These are phyloP conservation scores for Halcyon badia DNA, from an alignment of 2,797 vertebrate species.

Conservation along the genomic window DNA sequence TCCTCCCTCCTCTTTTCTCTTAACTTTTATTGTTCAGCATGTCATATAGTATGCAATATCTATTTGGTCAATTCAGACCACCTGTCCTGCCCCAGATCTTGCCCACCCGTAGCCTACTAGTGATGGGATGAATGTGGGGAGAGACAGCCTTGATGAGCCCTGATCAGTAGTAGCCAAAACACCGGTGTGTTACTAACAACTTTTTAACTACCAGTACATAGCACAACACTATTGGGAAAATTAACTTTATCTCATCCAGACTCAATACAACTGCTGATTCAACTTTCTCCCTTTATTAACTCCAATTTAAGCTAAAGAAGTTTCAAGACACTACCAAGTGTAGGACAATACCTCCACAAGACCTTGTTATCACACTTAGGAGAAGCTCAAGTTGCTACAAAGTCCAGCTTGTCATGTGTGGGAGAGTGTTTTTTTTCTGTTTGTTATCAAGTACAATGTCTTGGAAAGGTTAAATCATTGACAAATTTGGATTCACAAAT, in stretches of 20 bases:
- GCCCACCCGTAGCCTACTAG: not conserved
- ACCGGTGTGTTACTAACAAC: not conserved
- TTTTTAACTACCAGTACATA: not conserved
- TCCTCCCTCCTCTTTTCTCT: not conserved
- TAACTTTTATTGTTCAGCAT: not conserved
- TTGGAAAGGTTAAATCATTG: not conserved
- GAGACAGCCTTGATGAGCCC: not conserved
- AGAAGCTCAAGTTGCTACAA: not conserved
- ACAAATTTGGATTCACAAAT: not conserved
- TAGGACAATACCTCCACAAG: not conserved
- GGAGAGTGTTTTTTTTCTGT: not conserved
- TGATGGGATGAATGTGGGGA: not conserved
- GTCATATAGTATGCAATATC: not conserved
- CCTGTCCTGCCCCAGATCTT: not conserved
- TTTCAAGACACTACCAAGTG: not conserved
- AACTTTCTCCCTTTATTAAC: not conserved
- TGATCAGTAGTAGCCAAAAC: not conserved
- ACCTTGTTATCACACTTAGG: not conserved
- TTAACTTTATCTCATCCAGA: not conserved
- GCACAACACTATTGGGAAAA: not conserved
- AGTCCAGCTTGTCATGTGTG: accelerated
- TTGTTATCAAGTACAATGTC: not conserved
- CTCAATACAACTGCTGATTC: not conserved
- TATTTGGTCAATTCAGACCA: not conserved
- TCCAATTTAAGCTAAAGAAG: not conserved